Conservation (phyloP, 2,888 invertebrate genomes). For the Eilema depressum region DNA sequence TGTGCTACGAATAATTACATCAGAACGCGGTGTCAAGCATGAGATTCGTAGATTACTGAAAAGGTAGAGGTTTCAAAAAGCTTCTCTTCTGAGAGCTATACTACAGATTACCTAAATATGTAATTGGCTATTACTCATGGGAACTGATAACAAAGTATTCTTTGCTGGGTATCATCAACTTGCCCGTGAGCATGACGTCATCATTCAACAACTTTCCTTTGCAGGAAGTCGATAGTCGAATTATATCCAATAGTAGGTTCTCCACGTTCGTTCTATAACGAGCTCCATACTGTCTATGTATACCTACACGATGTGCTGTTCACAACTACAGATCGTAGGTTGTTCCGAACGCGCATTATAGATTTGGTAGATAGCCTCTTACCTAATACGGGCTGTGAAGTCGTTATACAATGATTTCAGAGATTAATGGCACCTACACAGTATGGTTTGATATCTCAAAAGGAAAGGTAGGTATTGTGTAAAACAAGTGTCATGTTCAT, state of each 20-base stretch:
- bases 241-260: not conserved
- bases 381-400: not conserved
- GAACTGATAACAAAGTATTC: not conserved
- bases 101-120: no score
- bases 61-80: no score
- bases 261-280: not conserved
- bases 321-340: not conserved
- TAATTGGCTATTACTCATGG: not conserved
- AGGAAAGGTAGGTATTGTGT: not conserved
- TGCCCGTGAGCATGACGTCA: not conserved
- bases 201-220: not conserved
- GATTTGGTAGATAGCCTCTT: not conserved
- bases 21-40: not conserved
- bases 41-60: not conserved
- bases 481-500: constrained; percentile 4
- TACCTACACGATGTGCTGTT: not conserved
- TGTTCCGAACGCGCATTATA: not conserved
- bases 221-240: not conserved
- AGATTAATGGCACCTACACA: not conserved
- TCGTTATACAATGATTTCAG: constrained; percentile 2
- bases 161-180: not conserved
- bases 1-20: no score
- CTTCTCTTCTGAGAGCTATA: no score
- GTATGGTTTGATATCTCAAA: not conserved
- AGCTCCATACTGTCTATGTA: not conserved